Evolutionary conservation across 2,888 invertebrate genomes (phyloP), one percentile per base, ranked within the genome.

Genomic region (Mimas tiliae): DNA sequence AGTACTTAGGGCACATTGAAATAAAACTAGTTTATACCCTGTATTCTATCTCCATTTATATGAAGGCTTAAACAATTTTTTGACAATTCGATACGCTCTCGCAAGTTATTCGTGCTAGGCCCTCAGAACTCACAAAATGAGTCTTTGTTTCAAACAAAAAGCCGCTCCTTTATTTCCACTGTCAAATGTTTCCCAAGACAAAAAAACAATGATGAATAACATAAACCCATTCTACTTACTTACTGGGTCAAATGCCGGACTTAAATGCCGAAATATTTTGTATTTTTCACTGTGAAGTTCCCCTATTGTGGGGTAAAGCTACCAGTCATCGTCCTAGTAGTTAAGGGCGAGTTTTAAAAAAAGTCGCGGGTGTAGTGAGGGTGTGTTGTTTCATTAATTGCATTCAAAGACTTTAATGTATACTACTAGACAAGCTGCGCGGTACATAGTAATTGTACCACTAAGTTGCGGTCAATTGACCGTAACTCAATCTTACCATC

Each of bases 301-400:
- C 45, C 48, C n/a, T n/a, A n/a, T n/a, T 21, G 48, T 63, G 27
- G 62, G 27, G 47, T 4, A 47, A 45, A 88, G 88, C 79, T 81
- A 82, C 84, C 79, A 89, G 88, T 89, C 89, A 89, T 87, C 86
- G 75, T 82, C 85, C 78, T 67, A 78, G 76, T 27, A 81, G 85
- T 86, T 86, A 85, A 75, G 79, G 79, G 77, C 67, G 80, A 80
- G 76, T 77, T 79, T 69, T 66, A 1, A 62, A 19, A 67, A 69
- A 77, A 65, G 86, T 21, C 70, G 65, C 68, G 27, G 68, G 38
- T 63, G 77, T 80, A 84, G 55, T 68, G 73, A 69, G 83, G 63
- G 69, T 19, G 38, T 6, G 33, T 38, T 16, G 16, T 34, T 1
- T 53, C 33, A 4, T 53, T 47, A 47, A 27, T 27, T 27, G 27